Conservation (phyloP, 2,888 invertebrate genomes). For the Gryllus longicercus region DNA sequence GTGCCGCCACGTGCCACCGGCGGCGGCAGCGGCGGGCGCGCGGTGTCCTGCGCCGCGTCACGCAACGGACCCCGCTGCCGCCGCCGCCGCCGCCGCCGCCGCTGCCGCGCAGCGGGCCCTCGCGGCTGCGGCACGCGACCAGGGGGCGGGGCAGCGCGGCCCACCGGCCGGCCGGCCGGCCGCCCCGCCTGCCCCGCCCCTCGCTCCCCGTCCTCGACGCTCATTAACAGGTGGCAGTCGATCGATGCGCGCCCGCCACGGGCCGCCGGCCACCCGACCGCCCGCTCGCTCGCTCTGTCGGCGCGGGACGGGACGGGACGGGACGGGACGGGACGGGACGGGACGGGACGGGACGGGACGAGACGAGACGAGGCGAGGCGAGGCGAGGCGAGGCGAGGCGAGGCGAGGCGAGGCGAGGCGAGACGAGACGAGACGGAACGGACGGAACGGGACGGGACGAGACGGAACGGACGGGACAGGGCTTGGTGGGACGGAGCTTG, state of each 20-base stretch:
- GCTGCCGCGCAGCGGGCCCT: background rate
- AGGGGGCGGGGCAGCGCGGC: too few species aligned
- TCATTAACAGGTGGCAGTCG: conserved; percentile 2
- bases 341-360: too few species aligned
- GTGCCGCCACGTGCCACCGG: background rate
- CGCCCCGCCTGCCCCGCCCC: background rate
- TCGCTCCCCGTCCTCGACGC: background rate
- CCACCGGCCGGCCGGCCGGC: too few species aligned
- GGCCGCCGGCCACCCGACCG: background rate
- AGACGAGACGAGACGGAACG: too few species aligned
- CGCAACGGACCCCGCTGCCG: background rate
- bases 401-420: too few species aligned
- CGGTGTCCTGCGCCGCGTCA: too few species aligned
- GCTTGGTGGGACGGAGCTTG: too few species aligned
- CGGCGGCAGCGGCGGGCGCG: too few species aligned
- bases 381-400: too few species aligned
- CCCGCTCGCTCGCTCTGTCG: background rate
- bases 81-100: background rate
- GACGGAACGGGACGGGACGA: too few species aligned
- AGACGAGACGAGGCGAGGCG: too few species aligned
- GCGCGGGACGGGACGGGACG: background rate
- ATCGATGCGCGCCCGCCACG: background rate
- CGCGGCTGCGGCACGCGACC: background rate
- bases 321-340: background rate
- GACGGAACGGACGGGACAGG: too few species aligned